These are phyloP conservation scores for Proctacanthus coquilletti DNA, from an alignment of 1,140 invertebrate species.

Conservation along the genomic window DNA sequence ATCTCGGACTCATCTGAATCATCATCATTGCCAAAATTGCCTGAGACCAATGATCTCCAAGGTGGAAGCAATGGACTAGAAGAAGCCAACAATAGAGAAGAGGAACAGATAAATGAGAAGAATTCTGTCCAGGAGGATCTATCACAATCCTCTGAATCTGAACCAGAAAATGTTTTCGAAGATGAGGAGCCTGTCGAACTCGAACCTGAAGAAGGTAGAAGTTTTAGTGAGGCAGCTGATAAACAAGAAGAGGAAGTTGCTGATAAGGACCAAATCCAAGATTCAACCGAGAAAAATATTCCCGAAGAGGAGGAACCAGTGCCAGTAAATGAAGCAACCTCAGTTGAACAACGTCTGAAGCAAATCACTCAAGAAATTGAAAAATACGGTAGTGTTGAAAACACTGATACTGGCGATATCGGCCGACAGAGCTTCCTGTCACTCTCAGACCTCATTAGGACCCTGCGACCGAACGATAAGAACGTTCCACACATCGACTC, in stretches of 20 bases:
- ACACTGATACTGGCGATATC: slow-evolving; percentile 13
- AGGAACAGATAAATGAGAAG: background rate
- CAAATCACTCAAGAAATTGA: slow-evolving; percentile 28
- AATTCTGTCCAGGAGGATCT: too few species aligned
- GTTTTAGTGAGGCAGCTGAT: background rate
- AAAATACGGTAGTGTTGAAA: slow-evolving; percentile 15
- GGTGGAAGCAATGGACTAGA: background rate
- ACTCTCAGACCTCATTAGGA: slow-evolving; percentile 26
- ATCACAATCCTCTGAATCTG: slow-evolving; percentile 6
- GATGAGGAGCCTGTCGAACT: background rate
- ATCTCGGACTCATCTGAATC: background rate
- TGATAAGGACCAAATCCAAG: too few species aligned
- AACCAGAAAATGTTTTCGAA: slow-evolving; percentile 9
- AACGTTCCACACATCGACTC: slow-evolving; percentile 30
- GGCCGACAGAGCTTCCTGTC: slow-evolving; percentile 25
- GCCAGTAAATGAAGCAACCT: slow-evolving; percentile 22
- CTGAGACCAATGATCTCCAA: too few species aligned
- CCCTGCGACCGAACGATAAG: slow-evolving; percentile 26
- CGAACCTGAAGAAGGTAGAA: slow-evolving; percentile 9
- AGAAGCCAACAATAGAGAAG: background rate
- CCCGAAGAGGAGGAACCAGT: too few species aligned
- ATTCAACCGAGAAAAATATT: too few species aligned
- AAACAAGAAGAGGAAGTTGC: background rate
- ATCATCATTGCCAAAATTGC: background rate
- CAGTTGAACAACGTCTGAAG: slow-evolving; percentile 27